Evolutionary conservation across 2,797 vertebrate species (phyloP).

Genomic region (Platalea minor): DNA sequence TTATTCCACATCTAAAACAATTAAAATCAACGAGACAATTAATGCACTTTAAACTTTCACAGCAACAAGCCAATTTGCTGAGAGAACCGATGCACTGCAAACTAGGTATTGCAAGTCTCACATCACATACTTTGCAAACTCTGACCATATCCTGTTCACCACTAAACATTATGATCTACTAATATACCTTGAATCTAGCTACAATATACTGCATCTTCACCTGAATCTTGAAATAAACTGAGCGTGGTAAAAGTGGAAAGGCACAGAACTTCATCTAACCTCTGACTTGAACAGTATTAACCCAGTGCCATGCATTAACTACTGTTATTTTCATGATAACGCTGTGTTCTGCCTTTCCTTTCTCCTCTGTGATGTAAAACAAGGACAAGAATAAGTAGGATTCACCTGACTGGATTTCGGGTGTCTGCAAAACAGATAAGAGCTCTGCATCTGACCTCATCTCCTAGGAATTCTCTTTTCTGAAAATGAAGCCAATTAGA

Average conservation of each 20-base stretch:
- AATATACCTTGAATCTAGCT: not conserved
- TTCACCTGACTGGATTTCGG: not conserved
- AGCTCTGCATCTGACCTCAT: not conserved
- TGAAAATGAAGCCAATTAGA: not conserved
- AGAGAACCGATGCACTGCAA: not conserved
- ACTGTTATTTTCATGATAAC: not conserved
- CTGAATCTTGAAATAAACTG: not conserved
- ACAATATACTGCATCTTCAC: not conserved
- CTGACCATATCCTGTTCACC: not conserved
- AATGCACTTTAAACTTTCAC: not conserved
- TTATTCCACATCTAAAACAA: constrained; percentile 92
- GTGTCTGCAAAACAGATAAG: not conserved
- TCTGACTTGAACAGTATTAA: not conserved
- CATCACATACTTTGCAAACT: not conserved
- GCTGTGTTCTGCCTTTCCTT: not conserved
- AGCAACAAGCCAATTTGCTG: not conserved
- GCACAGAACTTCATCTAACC: not conserved
- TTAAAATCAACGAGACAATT: not conserved
- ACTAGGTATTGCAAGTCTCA: not conserved
- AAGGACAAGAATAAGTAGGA: not conserved
- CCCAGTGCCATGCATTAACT: not conserved
- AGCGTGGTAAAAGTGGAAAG: not conserved
- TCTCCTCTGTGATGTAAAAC: not conserved
- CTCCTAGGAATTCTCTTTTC: not conserved
- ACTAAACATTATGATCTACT: not conserved